Evolutionary conservation across 2,113 vertebrate species (phyloP).

Genomic region (Centropristis striata): DNA sequence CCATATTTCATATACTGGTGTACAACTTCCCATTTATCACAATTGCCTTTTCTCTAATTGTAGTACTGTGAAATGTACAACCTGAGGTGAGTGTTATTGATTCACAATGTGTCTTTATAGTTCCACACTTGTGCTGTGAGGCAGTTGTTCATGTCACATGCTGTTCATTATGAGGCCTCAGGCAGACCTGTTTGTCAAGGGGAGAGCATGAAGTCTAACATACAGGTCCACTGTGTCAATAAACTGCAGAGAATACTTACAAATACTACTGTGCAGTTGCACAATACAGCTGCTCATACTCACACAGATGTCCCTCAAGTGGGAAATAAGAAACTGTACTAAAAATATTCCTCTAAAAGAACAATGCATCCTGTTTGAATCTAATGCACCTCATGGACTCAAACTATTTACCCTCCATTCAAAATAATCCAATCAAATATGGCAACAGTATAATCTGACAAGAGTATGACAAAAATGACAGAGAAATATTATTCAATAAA

Average conservation of each 20-base stretch:
- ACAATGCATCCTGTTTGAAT: not conserved
- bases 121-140: constrained; percentile 13
- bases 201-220: constrained; percentile 50
- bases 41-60: too few relatives aligned
- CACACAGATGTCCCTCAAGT: not conserved
- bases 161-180: constrained; percentile 22
- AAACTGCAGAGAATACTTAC: constrained; percentile 19
- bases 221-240: constrained; percentile 60
- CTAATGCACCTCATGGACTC: not conserved
- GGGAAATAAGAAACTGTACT: not conserved
- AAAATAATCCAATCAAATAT: not conserved
- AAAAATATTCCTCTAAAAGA: not conserved
- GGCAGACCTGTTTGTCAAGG: constrained; percentile 43
- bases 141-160: constrained; percentile 56
- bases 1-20: not conserved
- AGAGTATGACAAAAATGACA: not conserved
- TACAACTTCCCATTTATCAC: not conserved
- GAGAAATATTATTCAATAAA: not conserved
- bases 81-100: not conserved
- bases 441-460: not conserved
- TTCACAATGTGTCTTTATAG: not conserved
- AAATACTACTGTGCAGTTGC: constrained; percentile 17
- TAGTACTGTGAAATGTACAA: not conserved
- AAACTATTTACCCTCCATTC: not conserved
- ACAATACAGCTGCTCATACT: constrained; percentile 25